Base-by-base conservation (phyloP, 1,140 invertebrate genomes). In the Danaus plexippus region DNA sequence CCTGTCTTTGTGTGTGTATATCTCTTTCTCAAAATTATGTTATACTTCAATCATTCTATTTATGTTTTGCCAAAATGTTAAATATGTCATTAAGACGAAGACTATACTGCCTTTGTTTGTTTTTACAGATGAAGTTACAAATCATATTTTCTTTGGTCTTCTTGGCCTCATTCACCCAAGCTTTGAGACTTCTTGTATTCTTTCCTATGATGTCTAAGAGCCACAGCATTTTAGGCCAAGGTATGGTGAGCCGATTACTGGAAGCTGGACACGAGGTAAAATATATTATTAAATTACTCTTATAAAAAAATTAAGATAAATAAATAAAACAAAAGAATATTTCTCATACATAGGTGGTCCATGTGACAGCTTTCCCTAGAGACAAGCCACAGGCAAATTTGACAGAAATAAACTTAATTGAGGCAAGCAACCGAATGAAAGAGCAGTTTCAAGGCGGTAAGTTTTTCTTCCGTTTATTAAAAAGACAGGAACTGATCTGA, bases 251-350 rank as follows among this genome's bases (percentile, higher is more conserved):
- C 10, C 43, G 47, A 22, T 47, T 66, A n/a, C 18, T 63, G 7
- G 54, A 53, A 48, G 64, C 64, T 57, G 60, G 61, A 9, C 64
- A 66, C 45, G 61, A 66, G 61, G 61, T 66, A 66, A 15, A 44
- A 18, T 9, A 49, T 15, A n/a, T 32, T 49, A 4, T 22, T n/a
- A n/a, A 32, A 49, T 18, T 5, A 32, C 22, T 32, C 7, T 32
- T 32, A 32, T 8, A 6, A 32, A 1, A 4, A 4, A 32, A 32
- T 32, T 3, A 32, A 32, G 7, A 32, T 32, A 32, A 32, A 32
- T 32, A 6, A 11, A n/a, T 18, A 10, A 22, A 5, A 15, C 47
- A 18, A 15, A 22, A 13, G 12, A 47, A 41, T 50, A 10, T 44
- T 40, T 9, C 10, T 12, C 15, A 44, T 52, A 54, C 15, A 11